These are phyloP conservation scores for Sepiola atlantica DNA, from an alignment of 2,888 invertebrate species.

Conservation along the genomic window DNA sequence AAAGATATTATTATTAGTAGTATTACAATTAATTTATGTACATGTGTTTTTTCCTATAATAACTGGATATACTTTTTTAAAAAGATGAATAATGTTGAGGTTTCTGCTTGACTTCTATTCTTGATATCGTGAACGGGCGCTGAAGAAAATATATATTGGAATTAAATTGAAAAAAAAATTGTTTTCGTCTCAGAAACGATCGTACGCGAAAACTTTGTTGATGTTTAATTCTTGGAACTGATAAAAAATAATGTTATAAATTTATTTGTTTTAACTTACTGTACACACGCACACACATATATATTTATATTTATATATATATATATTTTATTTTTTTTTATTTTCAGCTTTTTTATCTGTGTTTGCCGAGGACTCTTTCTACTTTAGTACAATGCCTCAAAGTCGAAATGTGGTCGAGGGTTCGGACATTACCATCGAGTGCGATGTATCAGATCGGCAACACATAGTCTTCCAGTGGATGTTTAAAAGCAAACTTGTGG, in stretches of 20 bases:
- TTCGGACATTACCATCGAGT: slow-evolving; percentile 63
- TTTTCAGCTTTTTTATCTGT: slow-evolving; percentile 52
- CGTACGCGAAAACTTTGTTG: too few relatives aligned
- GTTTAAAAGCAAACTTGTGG: slow-evolving; percentile 71
- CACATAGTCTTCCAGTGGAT: slow-evolving; percentile 75
- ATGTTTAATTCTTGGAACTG: background rate
- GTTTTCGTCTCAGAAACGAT: background rate
- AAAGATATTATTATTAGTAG: too few relatives aligned
- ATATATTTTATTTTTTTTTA: slow-evolving; percentile 49
- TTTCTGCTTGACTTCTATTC: too few relatives aligned
- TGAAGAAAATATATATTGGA: too few relatives aligned
- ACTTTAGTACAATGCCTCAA: slow-evolving; percentile 74
- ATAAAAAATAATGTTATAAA: background rate
- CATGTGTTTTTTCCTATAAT: too few relatives aligned
- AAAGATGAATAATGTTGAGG: too few relatives aligned
- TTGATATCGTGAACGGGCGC: too few relatives aligned
- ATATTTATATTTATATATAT: background rate
- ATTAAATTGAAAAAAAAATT: background rate
- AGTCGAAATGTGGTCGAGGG: slow-evolving; percentile 71
- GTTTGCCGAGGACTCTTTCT: slow-evolving; percentile 70
- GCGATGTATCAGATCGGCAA: slow-evolving; percentile 71
- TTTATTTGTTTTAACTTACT: background rate
- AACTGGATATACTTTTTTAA: too few relatives aligned
- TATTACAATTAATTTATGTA: too few relatives aligned
- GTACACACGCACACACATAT: too few relatives aligned